phyloP scores from a whole-genome alignment of 1,140 invertebrate species.

The Drosophila punjabiensis region DNA sequence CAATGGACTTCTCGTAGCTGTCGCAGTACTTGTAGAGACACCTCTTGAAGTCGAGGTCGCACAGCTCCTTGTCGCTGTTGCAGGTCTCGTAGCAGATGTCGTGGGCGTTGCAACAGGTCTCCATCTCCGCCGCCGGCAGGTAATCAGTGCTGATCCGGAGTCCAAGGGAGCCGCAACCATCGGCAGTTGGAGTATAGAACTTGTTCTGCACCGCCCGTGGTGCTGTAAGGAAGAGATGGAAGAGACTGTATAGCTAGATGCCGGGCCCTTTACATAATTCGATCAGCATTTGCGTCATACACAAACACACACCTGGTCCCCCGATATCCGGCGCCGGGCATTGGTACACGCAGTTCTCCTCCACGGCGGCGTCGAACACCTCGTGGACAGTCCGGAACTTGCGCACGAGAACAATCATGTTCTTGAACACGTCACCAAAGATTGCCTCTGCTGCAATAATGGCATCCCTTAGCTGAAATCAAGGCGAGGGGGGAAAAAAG shows the following conservation, averaged over 20 bases:
- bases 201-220: slow-evolving; percentile 89
- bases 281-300: slow-evolving; percentile 34
- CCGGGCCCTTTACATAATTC: slow-evolving; percentile 62
- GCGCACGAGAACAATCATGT: slow-evolving; percentile 90
- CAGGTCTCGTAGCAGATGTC: slow-evolving; percentile 97
- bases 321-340: slow-evolving; percentile 88
- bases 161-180: slow-evolving; percentile 93
- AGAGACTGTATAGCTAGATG: background rate
- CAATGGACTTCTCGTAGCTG: slow-evolving; percentile 87
- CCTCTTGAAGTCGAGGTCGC: slow-evolving; percentile 94
- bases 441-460: slow-evolving; percentile 91
- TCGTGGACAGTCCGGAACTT: slow-evolving; percentile 92
- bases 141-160: slow-evolving; percentile 91
- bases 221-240: slow-evolving; percentile 86
- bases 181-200: slow-evolving; percentile 90
- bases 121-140: slow-evolving; percentile 91
- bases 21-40: slow-evolving; percentile 95
- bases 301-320: slow-evolving; percentile 73
- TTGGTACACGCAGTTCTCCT: slow-evolving; percentile 92
- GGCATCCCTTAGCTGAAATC: slow-evolving; percentile 88
- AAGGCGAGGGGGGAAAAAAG: background rate
- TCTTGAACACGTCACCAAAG: slow-evolving; percentile 91
- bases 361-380: slow-evolving; percentile 93
- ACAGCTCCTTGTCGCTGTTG: slow-evolving; percentile 93
- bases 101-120: slow-evolving; percentile 93